Evolutionary conservation across 2,113 vertebrate genomes (phyloP).

Genomic region (Manacus vitellinus): DNA sequence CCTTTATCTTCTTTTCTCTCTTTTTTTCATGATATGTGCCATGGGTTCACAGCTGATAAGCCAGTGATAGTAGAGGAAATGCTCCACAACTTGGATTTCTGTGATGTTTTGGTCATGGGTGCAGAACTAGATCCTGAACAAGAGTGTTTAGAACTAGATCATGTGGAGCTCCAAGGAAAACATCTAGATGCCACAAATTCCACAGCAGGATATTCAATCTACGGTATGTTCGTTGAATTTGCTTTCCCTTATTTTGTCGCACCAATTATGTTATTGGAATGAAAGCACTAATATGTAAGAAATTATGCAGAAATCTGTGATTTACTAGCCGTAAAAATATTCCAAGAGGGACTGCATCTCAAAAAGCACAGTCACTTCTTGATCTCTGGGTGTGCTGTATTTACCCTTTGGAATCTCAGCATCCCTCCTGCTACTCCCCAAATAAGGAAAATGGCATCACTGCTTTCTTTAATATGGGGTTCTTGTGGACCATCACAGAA

Average conservation of each 20-base stretch:
- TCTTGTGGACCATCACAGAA: background rate
- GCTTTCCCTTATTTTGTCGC: background rate
- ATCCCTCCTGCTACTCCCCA: background rate
- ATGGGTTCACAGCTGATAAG: constrained; percentile 69
- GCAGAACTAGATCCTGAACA: constrained; percentile 83
- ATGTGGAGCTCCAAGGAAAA: constrained; percentile 80
- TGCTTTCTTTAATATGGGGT: background rate
- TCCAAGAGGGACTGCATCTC: background rate
- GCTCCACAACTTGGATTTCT: constrained; percentile 95
- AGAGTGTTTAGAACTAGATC: constrained; percentile 88
- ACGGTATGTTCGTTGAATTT: constrained; percentile 76
- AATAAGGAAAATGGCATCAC: background rate
- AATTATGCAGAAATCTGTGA: background rate
- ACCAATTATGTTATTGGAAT: background rate
- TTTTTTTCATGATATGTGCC: background rate
- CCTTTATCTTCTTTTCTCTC: background rate
- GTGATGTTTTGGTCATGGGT: constrained; percentile 90
- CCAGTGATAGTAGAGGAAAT: constrained; percentile 85
- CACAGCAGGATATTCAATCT: constrained; percentile 93
- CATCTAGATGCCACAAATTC: constrained; percentile 95
- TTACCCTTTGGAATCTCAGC: background rate
- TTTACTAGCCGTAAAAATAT: background rate
- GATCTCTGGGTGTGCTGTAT: background rate
- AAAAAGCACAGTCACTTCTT: background rate
- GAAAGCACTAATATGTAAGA: background rate